These are phyloP conservation scores for Drosophila mimetica DNA, from an alignment of 2,888 invertebrate species.

Conservation along the genomic window DNA sequence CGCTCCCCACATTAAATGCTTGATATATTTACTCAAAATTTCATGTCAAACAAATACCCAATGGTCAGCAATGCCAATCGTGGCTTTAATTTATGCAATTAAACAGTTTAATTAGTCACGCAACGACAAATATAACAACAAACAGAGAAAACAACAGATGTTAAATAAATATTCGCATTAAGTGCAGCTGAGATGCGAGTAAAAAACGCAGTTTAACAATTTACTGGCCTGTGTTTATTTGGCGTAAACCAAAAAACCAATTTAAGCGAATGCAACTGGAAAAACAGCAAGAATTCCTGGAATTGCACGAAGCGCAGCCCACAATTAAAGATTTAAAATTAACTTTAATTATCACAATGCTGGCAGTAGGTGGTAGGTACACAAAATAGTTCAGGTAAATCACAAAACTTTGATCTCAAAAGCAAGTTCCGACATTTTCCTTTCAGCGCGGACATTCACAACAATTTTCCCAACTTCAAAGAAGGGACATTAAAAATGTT, in stretches of 20 bases:
- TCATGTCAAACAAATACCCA: conserved; percentile 27
- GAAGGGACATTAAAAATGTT: conserved; percentile 44
- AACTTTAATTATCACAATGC: conserved; percentile 15
- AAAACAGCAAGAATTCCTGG: conserved; percentile 8
- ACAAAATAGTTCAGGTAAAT: conserved; percentile 17
- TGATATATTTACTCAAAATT: conserved; percentile 41
- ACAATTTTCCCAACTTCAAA: conserved; percentile 31
- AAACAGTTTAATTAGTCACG: conserved; percentile 63
- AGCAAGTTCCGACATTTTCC: conserved; percentile 21
- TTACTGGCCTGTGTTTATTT: conserved; percentile 44
- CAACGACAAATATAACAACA: conserved; percentile 22
- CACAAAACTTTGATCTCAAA: conserved; percentile 30
- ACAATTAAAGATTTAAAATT: conserved; percentile 1
- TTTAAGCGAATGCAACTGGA: conserved; percentile 29
- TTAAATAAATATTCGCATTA: conserved; percentile 50
- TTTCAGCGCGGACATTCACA: conserved; percentile 18
- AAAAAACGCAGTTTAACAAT: conserved; percentile 28
- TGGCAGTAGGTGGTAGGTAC: background rate
- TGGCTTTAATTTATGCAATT: conserved; percentile 66
- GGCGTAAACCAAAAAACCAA: conserved; percentile 37
- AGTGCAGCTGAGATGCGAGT: conserved; percentile 30
- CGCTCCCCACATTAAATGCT: conserved; percentile 1
- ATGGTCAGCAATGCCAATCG: conserved; percentile 6
- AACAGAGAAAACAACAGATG: conserved; percentile 56
- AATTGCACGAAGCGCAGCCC: background rate